Evolutionary conservation across 2,797 vertebrate species (phyloP), one percentile per base, ranked within the genome.

Genomic region (Cynodonichthys magdalenae): DNA sequence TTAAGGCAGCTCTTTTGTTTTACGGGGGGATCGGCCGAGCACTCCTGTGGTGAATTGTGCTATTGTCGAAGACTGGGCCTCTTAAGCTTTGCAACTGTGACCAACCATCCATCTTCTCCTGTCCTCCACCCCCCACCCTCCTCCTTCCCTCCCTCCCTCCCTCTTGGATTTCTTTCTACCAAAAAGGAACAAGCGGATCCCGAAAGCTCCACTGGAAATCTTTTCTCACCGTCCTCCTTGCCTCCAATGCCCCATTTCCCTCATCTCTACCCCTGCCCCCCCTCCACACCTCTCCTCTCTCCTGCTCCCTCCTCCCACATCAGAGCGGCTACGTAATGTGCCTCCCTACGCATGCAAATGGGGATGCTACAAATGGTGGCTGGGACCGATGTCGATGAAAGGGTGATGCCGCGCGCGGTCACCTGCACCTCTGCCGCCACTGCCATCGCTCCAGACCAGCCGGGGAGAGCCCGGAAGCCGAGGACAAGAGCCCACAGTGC

Each of bases 331-430:
- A 92, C 90, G 92, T 88, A 93, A 92, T 94, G 95, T 94, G 95
- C 94, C 93, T 95, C 93, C 91, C 92, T 88, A 93, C 93, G 92
- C 93, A 85, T 94, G 90, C 94, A 94, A 95, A 94, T 94, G 95
- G 94, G 96, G 95, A 95, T 96, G 94, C 95, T 89, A 90, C 91
- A 94, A 95, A 91, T 91, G 90, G 91, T 92, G 87, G 94, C 90
- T 77, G 92, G 90, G 94, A 94, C 90, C 91, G 94, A 93, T 93
- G 92, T 94, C 94, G 94, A 95, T 95, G 95, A 95, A 94, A 95
- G 96, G 95, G 96, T 94, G 95, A 97, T 97, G 97, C 95, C 94
- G 95, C 92, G 94, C 93, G 95, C 95, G 93, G 92, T 89, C 88
- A 90, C 89, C 90, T 90, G 89, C 86, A 80, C 86, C 82, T 72